phyloP scores from a whole-genome alignment of 2,113 vertebrate species.

The Pelmatolapia mariae region DNA sequence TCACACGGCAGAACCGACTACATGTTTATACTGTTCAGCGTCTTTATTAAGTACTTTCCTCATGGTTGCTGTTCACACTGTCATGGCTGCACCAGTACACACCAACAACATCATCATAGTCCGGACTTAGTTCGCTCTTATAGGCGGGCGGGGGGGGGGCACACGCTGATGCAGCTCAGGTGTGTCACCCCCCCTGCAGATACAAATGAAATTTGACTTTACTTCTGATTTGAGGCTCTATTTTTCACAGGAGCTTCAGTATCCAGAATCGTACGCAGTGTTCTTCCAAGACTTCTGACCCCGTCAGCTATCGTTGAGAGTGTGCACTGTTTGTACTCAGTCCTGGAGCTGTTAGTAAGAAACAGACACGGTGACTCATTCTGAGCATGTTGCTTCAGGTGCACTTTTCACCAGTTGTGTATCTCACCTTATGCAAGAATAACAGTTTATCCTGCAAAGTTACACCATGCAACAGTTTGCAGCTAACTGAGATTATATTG shows the following conservation, averaged over 20 bases:
- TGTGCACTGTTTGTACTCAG: not conserved
- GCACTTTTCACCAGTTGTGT: not conserved
- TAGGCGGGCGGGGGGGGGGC: too few species aligned
- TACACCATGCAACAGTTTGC: not conserved
- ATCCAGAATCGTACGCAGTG: not conserved
- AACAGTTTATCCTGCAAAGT: not conserved
- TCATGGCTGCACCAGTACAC: not conserved
- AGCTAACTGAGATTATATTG: not conserved
- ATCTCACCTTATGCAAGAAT: not conserved
- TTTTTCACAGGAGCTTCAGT: not conserved
- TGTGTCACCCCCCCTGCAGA: not conserved
- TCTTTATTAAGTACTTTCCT: not conserved
- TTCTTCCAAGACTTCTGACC: not conserved
- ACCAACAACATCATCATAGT: not conserved
- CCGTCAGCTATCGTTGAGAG: not conserved
- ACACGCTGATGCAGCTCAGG: not conserved
- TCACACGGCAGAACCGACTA: not conserved
- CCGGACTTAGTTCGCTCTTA: not conserved
- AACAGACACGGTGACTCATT: not conserved
- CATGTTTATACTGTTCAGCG: not conserved
- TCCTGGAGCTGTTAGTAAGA: not conserved
- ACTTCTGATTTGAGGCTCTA: not conserved
- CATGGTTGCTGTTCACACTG: not conserved
- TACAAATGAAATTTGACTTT: not conserved
- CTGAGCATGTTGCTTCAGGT: not conserved